Base-by-base conservation (phyloP, 2,797 vertebrate genomes). In the Molossus molossus region DNA sequence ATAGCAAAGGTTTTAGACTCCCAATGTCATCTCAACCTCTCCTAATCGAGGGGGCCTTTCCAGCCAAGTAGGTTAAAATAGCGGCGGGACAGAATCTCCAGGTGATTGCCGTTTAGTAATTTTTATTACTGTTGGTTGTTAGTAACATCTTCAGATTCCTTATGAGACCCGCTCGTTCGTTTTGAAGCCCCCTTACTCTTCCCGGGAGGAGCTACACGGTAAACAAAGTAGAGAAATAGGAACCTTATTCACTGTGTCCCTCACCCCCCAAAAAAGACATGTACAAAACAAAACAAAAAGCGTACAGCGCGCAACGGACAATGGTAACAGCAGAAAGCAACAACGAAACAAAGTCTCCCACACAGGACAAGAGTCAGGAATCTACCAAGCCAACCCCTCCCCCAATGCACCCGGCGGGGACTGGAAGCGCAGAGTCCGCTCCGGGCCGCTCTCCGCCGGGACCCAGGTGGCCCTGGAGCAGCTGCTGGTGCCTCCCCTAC, bases 351-450 rank as follows among this genome's bases (percentile, higher is more conserved):
- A 90, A 91, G 67, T 91, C 88, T 57, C 50, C 55, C 18, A 45
- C 13, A 14, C 89, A 17, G 25, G 70, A 69, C 86, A 13, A 8
- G 72, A 83, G 40, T 64, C 17, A 13, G 17, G 70, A 94, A 67
- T 69, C 69, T 29, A 53, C n/a, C 60, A 58, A 65, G 40, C 90
- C 87, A 21, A 76, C 92, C 90, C 94, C 90, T 96, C 96, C 92
- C 95, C 92, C 94, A 80, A 25, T 5, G 18, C 85, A 25, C 62
- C 77, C 3, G 3, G 62, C 9, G 1, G 53, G 55, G 86, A 85
- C 21, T 4, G 1, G 9, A 37, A 64, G 70, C 57, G 13, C 45
- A 0, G 76, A 70, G 77, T 13, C 81, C 23, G 29, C 76, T 29
- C 55, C 11, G 2, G 8, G 64, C 14, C 0, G 37, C 69, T 4